phyloP scores from a whole-genome alignment of 53 echinoderm and acorn worm genomes.

The Paelopatides confundens region DNA sequence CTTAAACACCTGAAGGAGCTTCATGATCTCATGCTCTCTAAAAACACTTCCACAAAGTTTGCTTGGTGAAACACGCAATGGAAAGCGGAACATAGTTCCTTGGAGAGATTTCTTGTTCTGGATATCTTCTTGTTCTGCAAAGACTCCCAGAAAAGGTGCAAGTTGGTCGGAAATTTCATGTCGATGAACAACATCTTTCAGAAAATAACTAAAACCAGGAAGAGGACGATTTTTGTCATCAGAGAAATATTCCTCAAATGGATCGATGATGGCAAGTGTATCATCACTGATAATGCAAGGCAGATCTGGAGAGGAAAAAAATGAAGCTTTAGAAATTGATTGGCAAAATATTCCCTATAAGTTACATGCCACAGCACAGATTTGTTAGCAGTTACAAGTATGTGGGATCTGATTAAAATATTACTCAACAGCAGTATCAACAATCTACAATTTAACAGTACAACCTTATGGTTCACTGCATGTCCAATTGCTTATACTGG shows the following conservation, averaged over 20 bases:
- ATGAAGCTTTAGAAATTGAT: not conserved
- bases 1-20: not conserved
- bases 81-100: constrained; percentile 42
- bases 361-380: too few relatives aligned
- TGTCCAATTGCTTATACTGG: too few relatives aligned
- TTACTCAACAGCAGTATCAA: too few relatives aligned
- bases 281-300: constrained; percentile 46
- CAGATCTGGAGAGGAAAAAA: not conserved
- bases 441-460: too few relatives aligned
- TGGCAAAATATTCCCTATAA: too few relatives aligned
- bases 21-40: not conserved
- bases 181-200: constrained; percentile 1
- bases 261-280: constrained; percentile 43
- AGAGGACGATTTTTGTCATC: not conserved
- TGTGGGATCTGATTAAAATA: too few relatives aligned
- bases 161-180: not conserved
- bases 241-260: constrained; percentile 41
- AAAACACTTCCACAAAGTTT: constrained; percentile 6
- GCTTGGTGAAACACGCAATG: not conserved
- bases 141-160: not conserved
- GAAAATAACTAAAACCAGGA: not conserved
- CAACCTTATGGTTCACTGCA: too few relatives aligned
- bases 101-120: not conserved
- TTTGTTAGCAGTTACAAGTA: too few relatives aligned
- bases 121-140: constrained; percentile 16